Base-by-base conservation (phyloP, 2,797 vertebrate genomes). In the Argya squamiceps region DNA sequence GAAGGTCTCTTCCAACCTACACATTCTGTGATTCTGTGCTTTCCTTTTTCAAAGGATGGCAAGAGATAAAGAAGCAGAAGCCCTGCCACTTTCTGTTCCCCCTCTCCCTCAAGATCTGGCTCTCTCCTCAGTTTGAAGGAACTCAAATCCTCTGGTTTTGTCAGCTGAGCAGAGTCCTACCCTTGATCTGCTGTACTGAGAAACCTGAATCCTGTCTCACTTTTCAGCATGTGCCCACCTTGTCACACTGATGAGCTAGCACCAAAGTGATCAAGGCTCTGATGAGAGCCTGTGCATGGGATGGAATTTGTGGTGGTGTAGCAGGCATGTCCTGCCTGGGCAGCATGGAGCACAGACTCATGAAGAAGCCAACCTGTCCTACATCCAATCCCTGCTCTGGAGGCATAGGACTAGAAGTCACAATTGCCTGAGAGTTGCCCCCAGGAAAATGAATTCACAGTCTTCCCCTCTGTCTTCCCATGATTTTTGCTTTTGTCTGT, bases 291-390 rank as follows among this genome's bases (percentile, higher is more conserved):
- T 50, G 22, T 59, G 32, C 18, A 7, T 6, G 37, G 37, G 27
- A 15, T 37, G 37, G 44, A 37, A 10, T 8, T 59, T 0, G 0
- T 67, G 37, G 27, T 50, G 22, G 8, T 44, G 37, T 10, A n/a
- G 27, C 15, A 75, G 53, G 27, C 53, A 50, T 15, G 12, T 44
- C 32, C 70, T 50, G 27, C 32, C 70, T 50, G 27, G 27, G 27
- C 62, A 75, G 37, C 44, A 59, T 1, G 1, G 22, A 50, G 32
- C 32, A 59, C 46, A n/a, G n/a, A 12, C 53, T 44, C 22, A 27
- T 16, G 44, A 44, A 30, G 82, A 67, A n/a, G 27, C 15, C 53
- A 59, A 11, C n/a, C 9, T 23, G 18, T 52, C 27, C 19, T n/a
- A 32, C 52, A 37, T 0, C 0, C 27, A 50, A 27, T 67, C 19